Conservation (phyloP, 2,797 vertebrate genomes). For the Micromesistius poutassou region DNA sequence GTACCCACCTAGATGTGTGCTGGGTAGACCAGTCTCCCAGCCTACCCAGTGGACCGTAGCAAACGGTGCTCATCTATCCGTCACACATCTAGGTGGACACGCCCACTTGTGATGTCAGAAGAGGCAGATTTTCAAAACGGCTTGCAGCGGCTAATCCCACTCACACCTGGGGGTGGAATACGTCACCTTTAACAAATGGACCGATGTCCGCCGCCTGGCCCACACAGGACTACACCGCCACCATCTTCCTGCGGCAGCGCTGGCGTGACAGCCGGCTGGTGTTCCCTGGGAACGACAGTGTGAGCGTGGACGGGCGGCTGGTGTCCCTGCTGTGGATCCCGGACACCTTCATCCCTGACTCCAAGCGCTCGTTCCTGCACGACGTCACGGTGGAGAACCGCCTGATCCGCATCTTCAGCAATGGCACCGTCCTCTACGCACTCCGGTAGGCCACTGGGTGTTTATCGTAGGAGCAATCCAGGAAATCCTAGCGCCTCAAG, state of each 20-base stretch:
- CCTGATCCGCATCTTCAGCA: constrained; percentile 91
- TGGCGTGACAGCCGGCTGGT: constrained; percentile 88
- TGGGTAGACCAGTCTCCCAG: too few relatives aligned
- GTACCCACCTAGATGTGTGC: too few relatives aligned
- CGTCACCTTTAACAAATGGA: too few relatives aligned
- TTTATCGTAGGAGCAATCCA: too few relatives aligned
- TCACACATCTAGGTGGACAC: too few relatives aligned
- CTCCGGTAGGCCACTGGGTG: constrained; percentile 71
- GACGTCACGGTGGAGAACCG: constrained; percentile 91
- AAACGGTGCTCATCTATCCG: too few relatives aligned
- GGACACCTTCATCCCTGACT: constrained; percentile 91
- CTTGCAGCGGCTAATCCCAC: too few relatives aligned
- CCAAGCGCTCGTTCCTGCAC: constrained; percentile 89
- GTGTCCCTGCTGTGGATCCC: constrained; percentile 91
- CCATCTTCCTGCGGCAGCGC: constrained; percentile 88
- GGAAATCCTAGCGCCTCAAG: too few relatives aligned
- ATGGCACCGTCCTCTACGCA: constrained; percentile 88
- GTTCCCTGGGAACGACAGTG: constrained; percentile 86
- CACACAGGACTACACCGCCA: constrained; percentile 88
- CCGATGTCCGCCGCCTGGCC: not conserved
- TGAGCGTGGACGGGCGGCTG: constrained; percentile 86
- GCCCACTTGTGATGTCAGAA: too few relatives aligned
- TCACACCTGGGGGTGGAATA: too few relatives aligned
- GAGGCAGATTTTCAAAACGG: too few relatives aligned
- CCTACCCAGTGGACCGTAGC: too few relatives aligned